phyloP scores from a whole-genome alignment of 2,888 invertebrate genomes.

The Loripinus fragilis region DNA sequence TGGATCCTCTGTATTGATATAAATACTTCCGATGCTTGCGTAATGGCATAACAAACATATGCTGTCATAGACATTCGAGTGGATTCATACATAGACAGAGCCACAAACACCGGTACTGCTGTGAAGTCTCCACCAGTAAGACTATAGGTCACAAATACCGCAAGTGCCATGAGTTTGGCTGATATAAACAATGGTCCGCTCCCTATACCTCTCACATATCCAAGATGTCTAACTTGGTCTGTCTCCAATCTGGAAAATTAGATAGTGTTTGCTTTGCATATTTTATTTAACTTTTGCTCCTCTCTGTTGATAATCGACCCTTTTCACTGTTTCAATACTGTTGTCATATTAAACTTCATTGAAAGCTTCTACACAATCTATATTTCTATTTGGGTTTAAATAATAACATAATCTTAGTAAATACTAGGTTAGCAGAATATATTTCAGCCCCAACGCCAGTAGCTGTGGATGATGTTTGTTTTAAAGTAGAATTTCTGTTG shows the following conservation, averaged over 20 bases:
- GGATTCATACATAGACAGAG: background rate
- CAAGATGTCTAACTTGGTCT: background rate
- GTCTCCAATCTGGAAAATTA: background rate
- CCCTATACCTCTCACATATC: background rate
- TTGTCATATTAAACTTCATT: too few species aligned
- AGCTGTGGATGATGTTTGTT: too few species aligned
- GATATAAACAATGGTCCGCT: conserved; percentile 1
- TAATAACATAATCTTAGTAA: too few species aligned
- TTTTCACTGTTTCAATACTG: too few species aligned
- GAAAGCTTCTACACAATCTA: too few species aligned
- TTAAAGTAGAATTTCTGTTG: too few species aligned
- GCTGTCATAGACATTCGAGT: background rate
- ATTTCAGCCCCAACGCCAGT: too few species aligned
- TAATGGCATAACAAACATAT: conserved; percentile 1
- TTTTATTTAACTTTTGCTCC: too few species aligned
- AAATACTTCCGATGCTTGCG: background rate
- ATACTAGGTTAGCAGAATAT: too few species aligned
- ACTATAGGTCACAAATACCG: background rate
- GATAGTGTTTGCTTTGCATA: too few species aligned
- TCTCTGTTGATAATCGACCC: too few species aligned
- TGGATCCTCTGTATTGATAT: background rate
- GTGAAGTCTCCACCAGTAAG: background rate
- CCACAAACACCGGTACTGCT: conserved; percentile 2
- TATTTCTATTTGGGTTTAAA: too few species aligned
- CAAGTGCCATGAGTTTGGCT: background rate